Percentiles rank a stretch among this genome's conserved stretches.
phyloP scores from a whole-genome alignment of 1,140 invertebrate species.

The Agrypnia vestita region DNA sequence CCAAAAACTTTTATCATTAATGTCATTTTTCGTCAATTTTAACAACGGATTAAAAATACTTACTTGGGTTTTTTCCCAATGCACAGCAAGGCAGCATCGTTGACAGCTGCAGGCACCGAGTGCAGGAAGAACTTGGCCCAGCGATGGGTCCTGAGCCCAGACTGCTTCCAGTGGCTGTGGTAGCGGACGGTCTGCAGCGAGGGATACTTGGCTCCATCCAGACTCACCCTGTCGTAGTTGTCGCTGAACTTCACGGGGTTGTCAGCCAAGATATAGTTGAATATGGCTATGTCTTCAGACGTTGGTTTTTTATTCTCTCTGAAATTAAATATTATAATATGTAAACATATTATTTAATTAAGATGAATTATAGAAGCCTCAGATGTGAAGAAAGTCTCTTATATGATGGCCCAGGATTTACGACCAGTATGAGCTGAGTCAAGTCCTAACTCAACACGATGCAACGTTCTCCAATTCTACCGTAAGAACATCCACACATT shows the following conservation, averaged over 20 bases:
- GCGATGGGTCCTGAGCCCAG: slow-evolving; percentile 68
- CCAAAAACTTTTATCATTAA: too few relatives aligned
- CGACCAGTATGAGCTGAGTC: too few relatives aligned
- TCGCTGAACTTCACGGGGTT: slow-evolving; percentile 69
- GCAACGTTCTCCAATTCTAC: too few relatives aligned
- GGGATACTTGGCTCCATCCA: slow-evolving; percentile 67
- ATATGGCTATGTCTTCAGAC: slow-evolving; percentile 64
- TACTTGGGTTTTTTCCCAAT: slow-evolving; percentile 71
- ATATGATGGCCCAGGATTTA: too few relatives aligned
- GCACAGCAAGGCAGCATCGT: slow-evolving; percentile 69
- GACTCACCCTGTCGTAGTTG: slow-evolving; percentile 65
- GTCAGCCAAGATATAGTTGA: slow-evolving; percentile 68
- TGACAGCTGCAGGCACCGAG: slow-evolving; percentile 71
- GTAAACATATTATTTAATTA: too few relatives aligned
- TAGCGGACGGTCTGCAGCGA: slow-evolving; percentile 72
- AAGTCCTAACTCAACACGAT: too few relatives aligned
- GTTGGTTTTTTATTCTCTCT: too few relatives aligned
- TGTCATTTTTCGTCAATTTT: too few relatives aligned
- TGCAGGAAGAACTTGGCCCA: slow-evolving; percentile 70
- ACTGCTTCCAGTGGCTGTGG: slow-evolving; percentile 70
- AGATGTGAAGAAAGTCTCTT: too few relatives aligned
- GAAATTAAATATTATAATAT: too few relatives aligned
- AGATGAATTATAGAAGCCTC: too few relatives aligned
- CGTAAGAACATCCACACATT: too few relatives aligned
- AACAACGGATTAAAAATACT: slow-evolving; percentile 51